Conservation (phyloP, 2,113 vertebrate genomes). For the Todiramphus saurophagus region DNA sequence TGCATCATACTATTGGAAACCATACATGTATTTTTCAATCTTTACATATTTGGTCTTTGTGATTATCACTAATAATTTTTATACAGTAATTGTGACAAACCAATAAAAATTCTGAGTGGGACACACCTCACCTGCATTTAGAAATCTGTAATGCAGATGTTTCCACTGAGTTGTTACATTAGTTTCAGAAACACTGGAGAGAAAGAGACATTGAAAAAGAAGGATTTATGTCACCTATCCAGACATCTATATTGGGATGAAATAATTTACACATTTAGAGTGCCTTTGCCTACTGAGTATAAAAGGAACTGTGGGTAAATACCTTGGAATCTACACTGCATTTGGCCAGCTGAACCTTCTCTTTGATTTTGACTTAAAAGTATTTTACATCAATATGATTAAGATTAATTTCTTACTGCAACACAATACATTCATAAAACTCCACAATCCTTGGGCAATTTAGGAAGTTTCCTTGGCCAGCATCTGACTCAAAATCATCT, state of each 20-base stretch:
- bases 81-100: neutral
- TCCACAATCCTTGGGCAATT: neutral
- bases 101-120: neutral
- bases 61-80: neutral
- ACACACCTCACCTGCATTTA: neutral
- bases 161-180: neutral
- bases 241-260: neutral
- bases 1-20: neutral
- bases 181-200: neutral
- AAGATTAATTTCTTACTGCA: neutral
- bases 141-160: neutral
- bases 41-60: neutral
- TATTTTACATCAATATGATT: neutral
- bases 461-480: too few species aligned
- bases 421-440: too few species aligned
- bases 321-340: neutral
- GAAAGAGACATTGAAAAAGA: neutral
- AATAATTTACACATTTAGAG: neutral
- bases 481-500: too few species aligned
- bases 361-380: neutral
- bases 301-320: neutral
- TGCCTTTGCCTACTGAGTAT: neutral
- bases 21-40: neutral
- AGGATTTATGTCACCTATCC: neutral
- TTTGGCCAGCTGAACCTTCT: neutral